Evolutionary conservation across 1,140 invertebrate genomes (phyloP).

Genomic region (Oreohelix idahoensis): DNA sequence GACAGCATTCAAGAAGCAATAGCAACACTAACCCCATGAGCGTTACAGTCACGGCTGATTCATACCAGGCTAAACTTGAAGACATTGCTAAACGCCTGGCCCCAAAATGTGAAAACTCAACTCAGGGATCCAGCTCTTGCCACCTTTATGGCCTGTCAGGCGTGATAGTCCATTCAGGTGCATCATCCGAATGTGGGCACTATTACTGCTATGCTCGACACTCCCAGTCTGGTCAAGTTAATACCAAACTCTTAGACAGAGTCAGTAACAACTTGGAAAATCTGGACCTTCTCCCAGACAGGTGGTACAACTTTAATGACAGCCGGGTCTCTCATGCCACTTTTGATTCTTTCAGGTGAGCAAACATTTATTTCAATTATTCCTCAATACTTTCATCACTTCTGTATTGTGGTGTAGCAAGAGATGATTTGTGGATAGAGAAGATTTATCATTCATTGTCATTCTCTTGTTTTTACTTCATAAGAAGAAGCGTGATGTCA

Average conservation of each 20-base stretch:
- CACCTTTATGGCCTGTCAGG: constrained; percentile 82
- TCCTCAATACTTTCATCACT: no score
- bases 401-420: no score
- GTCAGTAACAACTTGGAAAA: constrained; percentile 24
- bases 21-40: neutral
- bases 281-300: constrained; percentile 70
- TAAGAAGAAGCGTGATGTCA: no score
- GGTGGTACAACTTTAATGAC: constrained; percentile 89
- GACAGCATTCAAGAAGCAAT: neutral
- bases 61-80: constrained; percentile 2
- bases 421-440: no score
- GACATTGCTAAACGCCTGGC: neutral
- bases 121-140: neutral
- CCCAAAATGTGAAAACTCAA: neutral
- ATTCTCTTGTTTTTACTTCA: no score
- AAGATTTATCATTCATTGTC: no score
- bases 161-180: constrained; percentile 87
- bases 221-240: constrained; percentile 54
- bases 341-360: constrained; percentile 76
- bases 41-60: neutral
- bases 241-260: constrained; percentile 45
- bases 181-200: constrained; percentile 86
- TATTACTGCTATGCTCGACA: constrained; percentile 87
- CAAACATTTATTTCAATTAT: neutral
- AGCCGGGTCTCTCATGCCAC: constrained; percentile 79